Evolutionary conservation across 64 coral and sea anemone genomes (phyloP), one percentile per base, ranked within the genome.

Genomic region (Stichodactyla helianthus): DNA sequence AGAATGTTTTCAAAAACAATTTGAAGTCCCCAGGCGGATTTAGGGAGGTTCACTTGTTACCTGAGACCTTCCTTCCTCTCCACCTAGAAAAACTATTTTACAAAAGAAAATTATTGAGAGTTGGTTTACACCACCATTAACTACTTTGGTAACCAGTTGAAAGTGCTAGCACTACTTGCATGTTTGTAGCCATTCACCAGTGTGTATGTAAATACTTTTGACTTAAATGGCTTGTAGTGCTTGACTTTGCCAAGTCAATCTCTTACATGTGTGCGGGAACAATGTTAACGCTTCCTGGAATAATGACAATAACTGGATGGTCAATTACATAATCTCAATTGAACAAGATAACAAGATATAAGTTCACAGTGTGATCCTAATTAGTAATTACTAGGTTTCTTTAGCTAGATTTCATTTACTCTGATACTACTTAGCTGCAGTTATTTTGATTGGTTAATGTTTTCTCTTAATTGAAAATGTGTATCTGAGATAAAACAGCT

Each of bases 251-350:
- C 63, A 31, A 74, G 25, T 74, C 2, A 11, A 74, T 74, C 12
- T 12, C 25, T 26, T 26, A 74, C 26, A 74, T 12, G 12, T 74
- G 25, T 27, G 35, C 35, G 10, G 25, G 25, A 4, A 27, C 27
- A 27, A 74, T 74, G n/a, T 10, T 74, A 74, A 74, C 7, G 22
- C 68, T 74, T 74, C 68, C 68, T 74, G 68, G 68, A 74, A 74
- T 31, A 74, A 74, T 74, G 25, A 74, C 8, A 70, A 44, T 44
- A 44, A 44, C 35, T 44, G 35, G 35, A 8, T 35, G 68, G 22
- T 31, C 68, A 74, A 74, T 10, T 74, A 58, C 7, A 11, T 74
- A 65, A 65, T 65, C 62, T 65, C 62, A 65, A 65, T 65, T 65
- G 22, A 65, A 13, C 62, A 65, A 65, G 62, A 65, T 65, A 65